Evolutionary conservation across 2,113 vertebrate species (phyloP), one percentile per base, ranked within the genome.

Genomic region (Formicarius rufipectus): DNA sequence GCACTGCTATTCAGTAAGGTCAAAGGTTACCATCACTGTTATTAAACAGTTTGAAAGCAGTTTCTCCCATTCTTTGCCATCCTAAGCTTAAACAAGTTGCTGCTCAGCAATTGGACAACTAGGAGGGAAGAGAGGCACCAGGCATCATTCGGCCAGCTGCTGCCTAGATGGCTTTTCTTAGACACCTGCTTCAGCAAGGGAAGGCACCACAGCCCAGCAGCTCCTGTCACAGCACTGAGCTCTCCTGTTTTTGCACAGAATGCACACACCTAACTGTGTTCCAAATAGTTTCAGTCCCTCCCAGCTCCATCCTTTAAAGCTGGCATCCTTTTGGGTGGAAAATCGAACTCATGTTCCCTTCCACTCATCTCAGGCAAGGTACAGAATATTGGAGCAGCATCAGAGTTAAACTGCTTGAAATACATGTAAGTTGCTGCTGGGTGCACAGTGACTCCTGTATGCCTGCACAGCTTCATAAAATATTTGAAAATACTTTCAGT

Each of bases 21-120:
- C 89, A 96, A 78, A 97, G 96, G 96, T 97, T 97, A 97, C 94
- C 94, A 97, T 96, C 91, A 96, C 91, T 96, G 91, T 92, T 97
- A 94, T 91, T 96, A 96, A 97, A 96, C 89, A 94, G 86, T 94
- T 96, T 20, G 30, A 94, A 96, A 87, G 85, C 87, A 49, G 90
- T 89, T 96, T 96, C 74, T 90, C 76, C 76, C 72, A 72, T 87
- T 88, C 20, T 4, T 90, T 71, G 40, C 90, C 79, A 91, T 83
- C 78, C 37, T 24, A 63, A 53, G 23, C 82, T 92, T 68, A 37
- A 49, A 39, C 27, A 33, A 52, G 74, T 40, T 60, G 47, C 50
- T 42, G 12, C 59, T 75, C 60, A n/a, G 49, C 15, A 73, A 31
- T 37, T 0, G 3, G 67, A 40, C 59, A 80, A 35, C 55, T 40